Evolutionary conservation across 23 tunicate species (phyloP), one percentile per base, ranked within the genome.

Genomic region (Trididemnum nubilum): DNA sequence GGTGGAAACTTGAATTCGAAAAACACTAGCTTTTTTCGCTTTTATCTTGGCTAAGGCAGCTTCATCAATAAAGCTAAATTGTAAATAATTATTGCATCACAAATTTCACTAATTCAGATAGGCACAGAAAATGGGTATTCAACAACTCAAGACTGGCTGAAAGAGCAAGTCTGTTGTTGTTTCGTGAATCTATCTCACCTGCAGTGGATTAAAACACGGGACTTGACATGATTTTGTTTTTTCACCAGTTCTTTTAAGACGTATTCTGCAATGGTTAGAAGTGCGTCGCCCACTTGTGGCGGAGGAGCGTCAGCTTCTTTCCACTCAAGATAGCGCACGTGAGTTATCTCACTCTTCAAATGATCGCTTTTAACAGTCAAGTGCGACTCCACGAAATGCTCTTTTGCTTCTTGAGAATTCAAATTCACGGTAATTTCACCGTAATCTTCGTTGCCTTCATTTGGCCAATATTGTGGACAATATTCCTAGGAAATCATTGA

Each of bases 181-280:
- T n/a, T n/a, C n/a, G n/a, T n/a, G n/a, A n/a, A n/a, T n/a, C n/a
- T n/a, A n/a, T 7, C 54, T 35, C 61, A 93, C 98, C 92, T 83
- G 98, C 98, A 93, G 65, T 93, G 98, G 27, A 93, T 83, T 1
- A 93, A 39, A 24, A 93, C 88, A 34, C 81, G 74, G 0, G 97
- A 51, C 50, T 80, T 83, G 24, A 40, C 51, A 35, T 85, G 58
- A 12, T 80, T 82, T 1, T 25, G 22, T 1, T 38, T 37, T 1
- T 31, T 34, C 32, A 51, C 29, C 36, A 77, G 80, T 57, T 74
- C 64, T 35, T 88, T 63, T 49, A 18, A 57, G 19, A 40, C 76
- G 32, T 76, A 59, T 12, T 57, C 54, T 27, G 85, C 85, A 0
- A 92, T 50, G 31, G 78, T 35, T 1, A 92, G 66, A 59, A 92